Percentiles rank a stretch among this genome's conserved stretches.
Evolutionary conservation across 2,888 invertebrate species (phyloP).

Genomic region (Malthinus seriepunctatus): DNA sequence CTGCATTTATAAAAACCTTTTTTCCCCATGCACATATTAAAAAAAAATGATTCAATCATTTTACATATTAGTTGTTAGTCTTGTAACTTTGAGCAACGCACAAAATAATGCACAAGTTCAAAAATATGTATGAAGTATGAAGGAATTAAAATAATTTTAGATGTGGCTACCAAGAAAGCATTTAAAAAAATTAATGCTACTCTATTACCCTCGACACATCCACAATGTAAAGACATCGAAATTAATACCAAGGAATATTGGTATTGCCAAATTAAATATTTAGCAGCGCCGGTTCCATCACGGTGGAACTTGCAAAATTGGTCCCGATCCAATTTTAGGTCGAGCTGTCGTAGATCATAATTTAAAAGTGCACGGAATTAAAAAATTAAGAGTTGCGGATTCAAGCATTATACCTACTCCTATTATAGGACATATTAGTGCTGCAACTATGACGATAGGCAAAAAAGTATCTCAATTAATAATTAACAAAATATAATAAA

Average conservation of each 20-base stretch:
- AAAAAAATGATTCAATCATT: no score
- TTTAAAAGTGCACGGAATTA: slow-evolving; percentile 56
- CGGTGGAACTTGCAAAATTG: slow-evolving; percentile 60
- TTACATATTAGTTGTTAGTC: no score
- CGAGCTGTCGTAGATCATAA: slow-evolving; percentile 60
- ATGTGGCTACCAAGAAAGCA: slow-evolving; percentile 55
- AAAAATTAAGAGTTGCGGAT: slow-evolving; percentile 57
- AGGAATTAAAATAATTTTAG: slow-evolving; percentile 55
- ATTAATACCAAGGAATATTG: slow-evolving; percentile 55
- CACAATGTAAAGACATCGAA: slow-evolving; percentile 49
- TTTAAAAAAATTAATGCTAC: slow-evolving; percentile 63
- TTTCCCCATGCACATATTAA: no score
- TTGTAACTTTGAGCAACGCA: no score
- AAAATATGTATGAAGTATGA: slow-evolving; percentile 49
- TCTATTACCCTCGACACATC: slow-evolving; percentile 56
- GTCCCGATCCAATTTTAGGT: slow-evolving; percentile 50
- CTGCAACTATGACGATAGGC: slow-evolving; percentile 58
- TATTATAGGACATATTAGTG: slow-evolving; percentile 57
- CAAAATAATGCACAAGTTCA: no score
- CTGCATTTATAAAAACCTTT: no score
- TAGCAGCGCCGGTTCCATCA: slow-evolving; percentile 56
- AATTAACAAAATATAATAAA: no score
- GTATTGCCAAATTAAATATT: slow-evolving; percentile 54
- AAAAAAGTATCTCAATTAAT: slow-evolving; percentile 49
- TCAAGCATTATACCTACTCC: slow-evolving; percentile 60